A percentile compares a stretch with the other conserved stretches of the same genome.
Conservation (phyloP, 2,113 vertebrate genomes). For the Tupaia tana region DNA sequence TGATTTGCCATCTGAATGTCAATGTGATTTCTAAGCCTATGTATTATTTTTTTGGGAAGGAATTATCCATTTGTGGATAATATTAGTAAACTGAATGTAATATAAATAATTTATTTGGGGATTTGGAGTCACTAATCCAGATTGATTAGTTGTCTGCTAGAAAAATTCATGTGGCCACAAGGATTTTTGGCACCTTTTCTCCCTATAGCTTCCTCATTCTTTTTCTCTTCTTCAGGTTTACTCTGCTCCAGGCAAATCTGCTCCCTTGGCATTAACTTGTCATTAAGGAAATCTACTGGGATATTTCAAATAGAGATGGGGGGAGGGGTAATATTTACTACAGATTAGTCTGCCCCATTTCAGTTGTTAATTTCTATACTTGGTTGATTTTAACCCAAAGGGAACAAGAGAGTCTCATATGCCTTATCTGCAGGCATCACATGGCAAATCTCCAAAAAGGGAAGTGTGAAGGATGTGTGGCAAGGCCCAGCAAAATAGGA, state of each 20-base stretch:
- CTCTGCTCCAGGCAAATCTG: conserved; percentile 65
- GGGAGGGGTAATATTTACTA: background rate
- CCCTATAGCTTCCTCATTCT: conserved; percentile 31
- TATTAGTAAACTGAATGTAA: conserved; percentile 75
- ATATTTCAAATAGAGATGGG: background rate
- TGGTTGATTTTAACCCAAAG: conserved; percentile 63
- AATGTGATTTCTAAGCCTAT: conserved; percentile 79
- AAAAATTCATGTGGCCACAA: conserved; percentile 55
- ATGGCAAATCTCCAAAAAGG: conserved; percentile 27
- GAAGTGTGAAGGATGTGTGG: background rate
- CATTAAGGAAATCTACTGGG: conserved; percentile 12
- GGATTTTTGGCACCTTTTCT: conserved; percentile 73
- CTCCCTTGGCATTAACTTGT: conserved; percentile 9
- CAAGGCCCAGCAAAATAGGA: background rate
- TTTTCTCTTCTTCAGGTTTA: conserved; percentile 51
- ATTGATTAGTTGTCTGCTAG: conserved; percentile 71
- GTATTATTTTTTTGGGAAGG: conserved; percentile 73
- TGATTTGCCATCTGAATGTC: conserved; percentile 58
- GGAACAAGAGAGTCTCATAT: conserved; percentile 33
- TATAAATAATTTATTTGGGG: conserved; percentile 72
- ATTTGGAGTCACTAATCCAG: conserved; percentile 75
- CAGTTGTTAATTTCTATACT: conserved; percentile 16
- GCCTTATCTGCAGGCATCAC: conserved; percentile 29
- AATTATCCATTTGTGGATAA: conserved; percentile 71
- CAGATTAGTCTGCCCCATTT: background rate